Evolutionary conservation across 2,888 invertebrate genomes (phyloP).

Genomic region (Pasiphila rectangulata): DNA sequence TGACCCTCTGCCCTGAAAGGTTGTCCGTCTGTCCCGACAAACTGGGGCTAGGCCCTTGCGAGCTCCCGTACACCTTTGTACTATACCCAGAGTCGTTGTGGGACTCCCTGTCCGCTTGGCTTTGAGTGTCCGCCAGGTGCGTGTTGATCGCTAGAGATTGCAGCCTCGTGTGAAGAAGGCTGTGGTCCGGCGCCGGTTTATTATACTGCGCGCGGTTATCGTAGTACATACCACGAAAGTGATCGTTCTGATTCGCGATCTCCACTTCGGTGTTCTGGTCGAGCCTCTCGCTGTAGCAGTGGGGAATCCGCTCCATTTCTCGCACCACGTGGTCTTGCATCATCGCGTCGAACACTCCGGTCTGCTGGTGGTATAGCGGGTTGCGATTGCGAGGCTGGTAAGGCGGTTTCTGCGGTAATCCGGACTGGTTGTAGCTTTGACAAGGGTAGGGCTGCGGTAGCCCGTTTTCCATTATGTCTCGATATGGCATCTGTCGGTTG

Average conservation of each 20-base stretch:
- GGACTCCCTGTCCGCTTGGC: constrained; percentile 82
- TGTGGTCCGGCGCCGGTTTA: constrained; percentile 67
- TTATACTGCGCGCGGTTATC: constrained; percentile 63
- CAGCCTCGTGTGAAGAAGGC: constrained; percentile 66
- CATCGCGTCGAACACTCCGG: constrained; percentile 75
- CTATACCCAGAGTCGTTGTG: constrained; percentile 94
- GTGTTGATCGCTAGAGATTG: constrained; percentile 76
- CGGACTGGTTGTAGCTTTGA: constrained; percentile 62
- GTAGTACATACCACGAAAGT: constrained; percentile 67
- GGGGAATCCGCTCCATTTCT: constrained; percentile 76
- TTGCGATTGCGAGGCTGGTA: constrained; percentile 66
- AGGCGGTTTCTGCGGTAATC: constrained; percentile 57
- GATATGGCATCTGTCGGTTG: constrained; percentile 70
- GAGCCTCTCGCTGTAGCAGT: constrained; percentile 71
- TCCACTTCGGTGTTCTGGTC: constrained; percentile 75
- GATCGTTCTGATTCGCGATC: constrained; percentile 69
- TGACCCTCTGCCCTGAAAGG: constrained; percentile 62
- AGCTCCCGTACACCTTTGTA: constrained; percentile 89
- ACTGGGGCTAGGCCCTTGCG: constrained; percentile 89
- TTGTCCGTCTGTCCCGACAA: constrained; percentile 81
- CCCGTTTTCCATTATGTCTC: constrained; percentile 50
- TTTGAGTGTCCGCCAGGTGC: constrained; percentile 70
- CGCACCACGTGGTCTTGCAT: constrained; percentile 77
- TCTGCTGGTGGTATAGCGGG: constrained; percentile 68
- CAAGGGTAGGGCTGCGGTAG: constrained; percentile 53